A percentile compares a stretch with the other conserved stretches of the same genome.
phyloP scores from a whole-genome alignment of 2,113 vertebrate genomes.

The Marcusenius ussheri region DNA sequence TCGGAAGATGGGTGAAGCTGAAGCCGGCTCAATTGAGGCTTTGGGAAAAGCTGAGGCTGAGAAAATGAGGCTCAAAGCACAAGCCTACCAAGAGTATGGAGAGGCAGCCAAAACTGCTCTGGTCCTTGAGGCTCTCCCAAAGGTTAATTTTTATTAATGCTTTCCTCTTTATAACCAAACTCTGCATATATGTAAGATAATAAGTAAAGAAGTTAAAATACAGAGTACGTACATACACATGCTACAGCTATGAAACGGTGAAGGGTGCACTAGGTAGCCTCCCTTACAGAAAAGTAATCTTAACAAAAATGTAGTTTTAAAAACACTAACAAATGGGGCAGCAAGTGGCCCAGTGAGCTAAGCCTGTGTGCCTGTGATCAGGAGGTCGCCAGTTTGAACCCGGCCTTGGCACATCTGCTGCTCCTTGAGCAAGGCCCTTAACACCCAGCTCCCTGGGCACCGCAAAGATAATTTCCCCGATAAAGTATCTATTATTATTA shows the following conservation, averaged over 20 bases:
- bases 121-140: constrained; percentile 82
- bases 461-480: not conserved
- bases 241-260: not conserved
- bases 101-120: constrained; percentile 81
- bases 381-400: too few relatives aligned
- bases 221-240: not conserved
- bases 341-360: too few relatives aligned
- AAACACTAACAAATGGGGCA: not conserved
- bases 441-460: too few relatives aligned
- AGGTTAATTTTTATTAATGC: constrained; percentile 54
- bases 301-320: not conserved
- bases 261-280: not conserved
- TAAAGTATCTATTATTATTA: not conserved
- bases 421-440: too few relatives aligned
- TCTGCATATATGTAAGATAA: not conserved
- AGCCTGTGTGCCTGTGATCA: too few relatives aligned
- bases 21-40: constrained; percentile 75
- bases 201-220: not conserved
- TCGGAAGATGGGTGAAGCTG: constrained; percentile 74
- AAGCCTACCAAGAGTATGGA: constrained; percentile 82
- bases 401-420: too few relatives aligned
- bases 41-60: constrained; percentile 85
- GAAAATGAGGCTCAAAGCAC: constrained; percentile 87
- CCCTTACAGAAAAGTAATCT: not conserved
- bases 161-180: not conserved